A percentile compares a stretch with the other conserved stretches of the same genome.
phyloP scores from a whole-genome alignment of 1,140 invertebrate genomes.

The Argopecten irradians region DNA sequence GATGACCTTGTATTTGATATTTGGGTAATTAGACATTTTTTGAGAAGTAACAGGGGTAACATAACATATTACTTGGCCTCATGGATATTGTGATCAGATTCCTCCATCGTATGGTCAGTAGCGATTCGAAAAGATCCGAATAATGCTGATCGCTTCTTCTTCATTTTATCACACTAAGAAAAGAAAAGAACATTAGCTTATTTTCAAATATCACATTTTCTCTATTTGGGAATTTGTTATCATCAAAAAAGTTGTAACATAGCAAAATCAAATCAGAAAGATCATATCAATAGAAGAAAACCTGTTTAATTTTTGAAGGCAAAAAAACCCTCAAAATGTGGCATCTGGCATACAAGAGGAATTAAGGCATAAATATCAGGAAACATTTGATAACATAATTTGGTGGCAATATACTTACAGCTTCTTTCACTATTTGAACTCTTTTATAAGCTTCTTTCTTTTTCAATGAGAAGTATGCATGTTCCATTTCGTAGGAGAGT shows the following conservation, averaged over 20 bases:
- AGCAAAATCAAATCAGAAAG: neutral
- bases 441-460: conserved; percentile 90
- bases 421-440: conserved; percentile 90
- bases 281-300: neutral
- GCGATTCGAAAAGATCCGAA: conserved; percentile 97
- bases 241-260: neutral
- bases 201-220: neutral
- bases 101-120: conserved; percentile 94
- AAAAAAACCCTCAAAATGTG: neutral
- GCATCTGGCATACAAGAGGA: neutral
- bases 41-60: neutral
- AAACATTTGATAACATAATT: neutral
- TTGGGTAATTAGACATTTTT: neutral
- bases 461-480: conserved; percentile 90
- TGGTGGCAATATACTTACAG: conserved; percentile 80
- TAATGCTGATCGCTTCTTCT: conserved; percentile 92
- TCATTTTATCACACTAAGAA: conserved; percentile 91
- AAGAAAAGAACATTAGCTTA: conserved; percentile 20
- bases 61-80: conserved; percentile 83
- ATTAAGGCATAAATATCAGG: neutral
- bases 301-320: neutral
- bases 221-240: neutral
- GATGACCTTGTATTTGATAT: neutral
- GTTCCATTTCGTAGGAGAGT: conserved; percentile 95
- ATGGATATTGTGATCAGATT: conserved; percentile 93